Conservation (phyloP, 1,140 invertebrate genomes). For the Trichonephila inaurata region DNA sequence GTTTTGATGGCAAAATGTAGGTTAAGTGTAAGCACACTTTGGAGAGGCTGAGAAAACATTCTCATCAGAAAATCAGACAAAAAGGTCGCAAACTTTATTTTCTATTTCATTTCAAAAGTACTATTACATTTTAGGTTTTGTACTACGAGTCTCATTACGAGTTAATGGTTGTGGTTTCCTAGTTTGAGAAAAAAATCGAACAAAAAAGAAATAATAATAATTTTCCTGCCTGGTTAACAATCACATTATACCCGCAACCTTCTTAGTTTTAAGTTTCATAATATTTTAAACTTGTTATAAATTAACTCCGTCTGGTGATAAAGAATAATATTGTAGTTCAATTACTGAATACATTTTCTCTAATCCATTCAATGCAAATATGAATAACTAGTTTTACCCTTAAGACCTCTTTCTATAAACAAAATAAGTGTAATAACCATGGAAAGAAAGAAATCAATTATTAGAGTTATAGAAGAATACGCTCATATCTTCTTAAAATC, state of each 20-base stretch:
- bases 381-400: not conserved
- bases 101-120: not conserved
- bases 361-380: conserved; percentile 15
- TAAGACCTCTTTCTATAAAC: not conserved
- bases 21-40: not conserved
- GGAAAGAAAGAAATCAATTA: not conserved
- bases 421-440: not conserved
- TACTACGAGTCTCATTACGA: not conserved
- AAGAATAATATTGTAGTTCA: not conserved
- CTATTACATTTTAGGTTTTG: not conserved
- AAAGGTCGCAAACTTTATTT: not conserved
- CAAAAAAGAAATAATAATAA: not conserved
- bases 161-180: not conserved
- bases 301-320: not conserved
- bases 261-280: not conserved
- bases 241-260: not conserved
- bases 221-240: not conserved
- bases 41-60: not conserved
- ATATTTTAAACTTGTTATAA: not conserved
- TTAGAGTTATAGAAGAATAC: not conserved
- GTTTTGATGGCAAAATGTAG: not conserved
- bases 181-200: not conserved
- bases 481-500: no score
- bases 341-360: conserved; percentile 13
- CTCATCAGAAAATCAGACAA: not conserved